Percentiles rank a stretch among this genome's conserved stretches.
Conservation (phyloP, 2,113 vertebrate genomes). For the Heteronetta atricapilla region DNA sequence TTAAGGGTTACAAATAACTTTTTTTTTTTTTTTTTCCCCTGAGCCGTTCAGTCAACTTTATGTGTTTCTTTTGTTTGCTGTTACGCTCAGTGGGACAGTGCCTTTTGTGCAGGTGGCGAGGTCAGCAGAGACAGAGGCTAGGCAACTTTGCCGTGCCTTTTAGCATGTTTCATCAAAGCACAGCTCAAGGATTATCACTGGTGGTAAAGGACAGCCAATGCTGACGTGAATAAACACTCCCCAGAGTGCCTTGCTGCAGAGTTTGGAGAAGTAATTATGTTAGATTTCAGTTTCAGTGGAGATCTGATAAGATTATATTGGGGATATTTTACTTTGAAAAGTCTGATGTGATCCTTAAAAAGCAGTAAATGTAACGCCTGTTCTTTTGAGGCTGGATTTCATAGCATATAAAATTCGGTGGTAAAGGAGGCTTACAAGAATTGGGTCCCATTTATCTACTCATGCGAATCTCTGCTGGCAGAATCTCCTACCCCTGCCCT, state of each 20-base stretch:
- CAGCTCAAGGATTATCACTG: slow-evolving; percentile 44
- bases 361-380: not conserved
- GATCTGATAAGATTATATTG: slow-evolving; percentile 54
- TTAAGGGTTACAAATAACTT: slow-evolving; percentile 7
- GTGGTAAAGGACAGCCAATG: slow-evolving; percentile 58
- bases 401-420: not conserved
- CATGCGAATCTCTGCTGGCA: not conserved
- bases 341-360: slow-evolving; percentile 30
- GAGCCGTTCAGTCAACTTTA: not conserved
- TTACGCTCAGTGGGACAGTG: not conserved
- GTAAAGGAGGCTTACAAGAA: not conserved
- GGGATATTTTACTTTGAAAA: slow-evolving; percentile 50
- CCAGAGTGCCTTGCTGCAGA: slow-evolving; percentile 16
- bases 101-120: slow-evolving; percentile 11
- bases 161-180: not conserved
- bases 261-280: slow-evolving; percentile 54
- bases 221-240: slow-evolving; percentile 32
- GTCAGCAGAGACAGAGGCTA: not conserved
- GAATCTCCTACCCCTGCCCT: not conserved
- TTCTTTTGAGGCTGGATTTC: not conserved
- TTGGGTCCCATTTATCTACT: not conserved
- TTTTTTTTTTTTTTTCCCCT: not conserved
- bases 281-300: slow-evolving; percentile 56
- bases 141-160: slow-evolving; percentile 49
- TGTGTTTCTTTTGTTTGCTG: not conserved